Evolutionary conservation across 2,888 invertebrate genomes (phyloP), one percentile per base, ranked within the genome.

Genomic region (Drosophila neonasuta): DNA sequence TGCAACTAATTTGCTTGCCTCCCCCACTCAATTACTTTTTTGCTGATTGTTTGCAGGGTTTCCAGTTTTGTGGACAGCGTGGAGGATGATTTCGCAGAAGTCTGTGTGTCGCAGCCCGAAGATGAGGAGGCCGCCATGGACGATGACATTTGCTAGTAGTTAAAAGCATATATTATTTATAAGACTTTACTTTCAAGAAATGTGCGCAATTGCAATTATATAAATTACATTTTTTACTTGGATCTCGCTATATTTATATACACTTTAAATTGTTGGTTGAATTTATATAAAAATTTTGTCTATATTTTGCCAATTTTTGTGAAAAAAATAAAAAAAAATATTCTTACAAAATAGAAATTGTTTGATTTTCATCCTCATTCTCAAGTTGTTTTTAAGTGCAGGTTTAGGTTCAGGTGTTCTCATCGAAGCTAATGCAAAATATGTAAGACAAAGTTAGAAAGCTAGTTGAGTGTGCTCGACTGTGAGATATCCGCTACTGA

Each of bases 61-160:
- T 77, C 83, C 80, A 50, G 90, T 83, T 77, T 80, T 84, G 71
- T 79, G 57, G 90, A 90, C 54, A 90, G 89, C 62, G 79, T 79
- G 41, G 90, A 90, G 54, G 90, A 90, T 62, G 82, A 87, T 24
- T 83, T 89, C 34, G 86, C 88, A 41, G 90, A 90, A 70, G 77
- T 82, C 34, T 79, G 80, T 11, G 86, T 76, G 44, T 66, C 82
- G 1, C 88, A 78, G 49, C 54, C 54, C 42, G 89, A 88, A 36
- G 90, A 90, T 45, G 90, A 90, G 58, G 90, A 89, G 17, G 85
- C 61, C 32, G 80, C 84, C 13, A 83, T 90, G 32, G 90, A 90
- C 56, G 89, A 90, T 45, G 86, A 83, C 77, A 81, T 87, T 77
- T 89, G 89, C 87, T 90, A 89, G 86, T 81, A 54, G 41, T 56